phyloP scores from a whole-genome alignment of 64 coral and sea anemone species.

The Montipora cactus region DNA sequence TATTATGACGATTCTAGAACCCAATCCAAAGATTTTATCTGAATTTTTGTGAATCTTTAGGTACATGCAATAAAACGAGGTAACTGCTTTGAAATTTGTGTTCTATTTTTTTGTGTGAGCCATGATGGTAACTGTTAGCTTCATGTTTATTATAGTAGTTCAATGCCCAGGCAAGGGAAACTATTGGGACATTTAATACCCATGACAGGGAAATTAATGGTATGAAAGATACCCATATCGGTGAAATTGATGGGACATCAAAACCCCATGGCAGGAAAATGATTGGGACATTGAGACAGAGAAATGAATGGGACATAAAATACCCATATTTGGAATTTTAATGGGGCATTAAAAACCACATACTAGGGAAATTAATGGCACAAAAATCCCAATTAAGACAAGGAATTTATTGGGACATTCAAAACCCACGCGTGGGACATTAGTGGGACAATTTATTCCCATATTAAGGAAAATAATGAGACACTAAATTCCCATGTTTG shows the following conservation, averaged over 20 bases:
- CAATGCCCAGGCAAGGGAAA: neutral
- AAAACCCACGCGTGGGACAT: neutral
- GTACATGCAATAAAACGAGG: too few species aligned
- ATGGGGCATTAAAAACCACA: neutral
- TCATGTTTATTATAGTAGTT: neutral
- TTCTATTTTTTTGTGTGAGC: too few species aligned
- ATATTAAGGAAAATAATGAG: neutral
- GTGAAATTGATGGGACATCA: neutral
- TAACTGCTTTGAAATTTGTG: too few species aligned
- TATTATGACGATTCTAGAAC: too few species aligned
- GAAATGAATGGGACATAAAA: neutral
- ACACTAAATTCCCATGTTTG: neutral
- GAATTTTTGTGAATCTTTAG: too few species aligned
- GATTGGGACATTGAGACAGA: neutral
- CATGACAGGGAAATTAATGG: neutral
- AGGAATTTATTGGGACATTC: neutral
- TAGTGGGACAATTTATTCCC: neutral
- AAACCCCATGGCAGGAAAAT: neutral
- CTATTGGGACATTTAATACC: neutral
- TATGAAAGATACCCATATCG: neutral
- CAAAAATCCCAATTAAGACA: neutral
- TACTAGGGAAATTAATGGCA: neutral
- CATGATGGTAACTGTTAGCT: too few species aligned
- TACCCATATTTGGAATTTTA: neutral
- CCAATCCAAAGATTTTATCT: too few species aligned